phyloP scores from a whole-genome alignment of 2,888 invertebrate species.

The Drosophila mulleri region DNA sequence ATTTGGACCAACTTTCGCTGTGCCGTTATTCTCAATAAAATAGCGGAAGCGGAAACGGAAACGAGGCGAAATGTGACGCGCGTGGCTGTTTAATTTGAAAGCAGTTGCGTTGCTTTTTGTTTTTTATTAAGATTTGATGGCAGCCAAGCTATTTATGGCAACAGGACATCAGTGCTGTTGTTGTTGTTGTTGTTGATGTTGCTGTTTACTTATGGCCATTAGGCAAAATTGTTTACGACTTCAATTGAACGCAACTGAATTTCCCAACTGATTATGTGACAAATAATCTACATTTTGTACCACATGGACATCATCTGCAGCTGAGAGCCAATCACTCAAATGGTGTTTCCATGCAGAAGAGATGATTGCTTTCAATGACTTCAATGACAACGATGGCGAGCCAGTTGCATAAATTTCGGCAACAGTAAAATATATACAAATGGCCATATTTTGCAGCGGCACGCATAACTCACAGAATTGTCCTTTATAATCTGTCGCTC shows the following conservation, averaged over 20 bases:
- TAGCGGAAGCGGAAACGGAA: slow-evolving; percentile 66
- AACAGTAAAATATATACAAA: slow-evolving; percentile 40
- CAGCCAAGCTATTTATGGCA: slow-evolving; percentile 39
- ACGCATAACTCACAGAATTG: slow-evolving; percentile 30
- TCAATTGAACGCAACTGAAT: slow-evolving; percentile 56
- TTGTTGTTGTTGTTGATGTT: slow-evolving; percentile 11
- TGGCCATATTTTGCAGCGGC: slow-evolving; percentile 68
- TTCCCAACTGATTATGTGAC: slow-evolving; percentile 57
- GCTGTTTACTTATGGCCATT: slow-evolving; percentile 53
- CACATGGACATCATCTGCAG: slow-evolving; percentile 32
- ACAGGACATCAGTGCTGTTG: slow-evolving; percentile 37
- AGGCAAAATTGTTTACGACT: slow-evolving; percentile 67
- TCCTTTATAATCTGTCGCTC: slow-evolving; percentile 55
- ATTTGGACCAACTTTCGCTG: slow-evolving; percentile 23
- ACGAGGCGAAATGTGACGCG: slow-evolving; percentile 41
- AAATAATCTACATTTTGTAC: slow-evolving; percentile 11
- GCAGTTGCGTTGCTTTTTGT: slow-evolving; percentile 7
- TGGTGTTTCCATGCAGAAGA: slow-evolving; percentile 27
- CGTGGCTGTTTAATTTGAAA: slow-evolving; percentile 65
- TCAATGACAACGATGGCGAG: slow-evolving; percentile 43
- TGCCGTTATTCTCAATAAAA: slow-evolving; percentile 22
- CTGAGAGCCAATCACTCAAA: slow-evolving; percentile 68
- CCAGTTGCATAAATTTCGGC: slow-evolving; percentile 65
- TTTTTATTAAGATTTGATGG: slow-evolving; percentile 64
- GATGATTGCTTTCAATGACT: slow-evolving; percentile 62